Evolutionary conservation across 2,888 invertebrate genomes (phyloP).

Genomic region (Drosophila helvetica): DNA sequence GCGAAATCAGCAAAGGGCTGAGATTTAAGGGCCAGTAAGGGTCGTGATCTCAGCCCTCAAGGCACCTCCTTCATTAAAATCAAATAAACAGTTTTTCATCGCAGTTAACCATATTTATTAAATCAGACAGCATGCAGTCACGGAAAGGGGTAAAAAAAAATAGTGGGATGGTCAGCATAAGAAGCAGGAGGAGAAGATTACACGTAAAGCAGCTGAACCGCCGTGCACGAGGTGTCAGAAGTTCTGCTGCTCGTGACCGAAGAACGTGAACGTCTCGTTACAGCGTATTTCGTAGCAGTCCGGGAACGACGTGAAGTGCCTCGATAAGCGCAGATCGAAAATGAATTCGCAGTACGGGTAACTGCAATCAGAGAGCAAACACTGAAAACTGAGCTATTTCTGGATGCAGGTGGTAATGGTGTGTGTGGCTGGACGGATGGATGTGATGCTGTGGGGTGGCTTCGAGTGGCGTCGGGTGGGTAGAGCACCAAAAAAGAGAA

Average conservation of each 20-base stretch:
- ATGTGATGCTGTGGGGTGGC: too few species aligned
- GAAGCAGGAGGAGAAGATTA: not conserved
- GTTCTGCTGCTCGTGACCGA: constrained; percentile 57
- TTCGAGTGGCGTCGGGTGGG: too few species aligned
- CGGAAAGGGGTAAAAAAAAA: constrained; percentile 11
- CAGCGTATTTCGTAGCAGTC: constrained; percentile 82
- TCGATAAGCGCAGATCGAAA: constrained; percentile 81
- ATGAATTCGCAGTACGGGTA: constrained; percentile 82
- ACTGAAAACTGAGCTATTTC: constrained; percentile 1
- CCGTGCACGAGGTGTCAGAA: constrained; percentile 25
- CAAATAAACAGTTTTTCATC: constrained; percentile 4
- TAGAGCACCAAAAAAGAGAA: constrained; percentile 6
- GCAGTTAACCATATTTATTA: constrained; percentile 38
- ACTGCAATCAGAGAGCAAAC: constrained; percentile 57
- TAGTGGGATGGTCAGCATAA: not conserved
- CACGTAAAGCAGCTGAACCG: not conserved
- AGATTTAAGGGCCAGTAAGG: too few species aligned
- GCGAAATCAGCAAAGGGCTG: too few species aligned
- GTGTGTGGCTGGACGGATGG: not conserved
- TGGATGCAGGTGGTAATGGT: constrained; percentile 5
- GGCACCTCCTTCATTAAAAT: not conserved
- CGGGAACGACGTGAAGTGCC: constrained; percentile 81
- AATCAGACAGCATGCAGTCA: constrained; percentile 33
- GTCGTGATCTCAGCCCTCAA: too few species aligned
- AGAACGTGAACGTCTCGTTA: constrained; percentile 81